Evolutionary conservation across 2,113 vertebrate genomes (phyloP).

Genomic region (Ginglymostoma cirratum): DNA sequence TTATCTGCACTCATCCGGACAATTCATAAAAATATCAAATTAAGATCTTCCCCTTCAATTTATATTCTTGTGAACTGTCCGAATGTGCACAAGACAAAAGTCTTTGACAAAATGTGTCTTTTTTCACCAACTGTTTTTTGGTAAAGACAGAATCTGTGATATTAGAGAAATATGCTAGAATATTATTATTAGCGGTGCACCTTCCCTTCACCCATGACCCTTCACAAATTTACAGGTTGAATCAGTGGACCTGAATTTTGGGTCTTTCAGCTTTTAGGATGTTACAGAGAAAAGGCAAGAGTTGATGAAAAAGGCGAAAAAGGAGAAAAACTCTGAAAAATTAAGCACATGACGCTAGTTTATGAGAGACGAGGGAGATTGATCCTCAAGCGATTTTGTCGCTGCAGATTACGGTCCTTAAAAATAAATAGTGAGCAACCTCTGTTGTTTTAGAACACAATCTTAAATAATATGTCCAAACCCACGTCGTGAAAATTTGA

Average conservation of each 20-base stretch:
- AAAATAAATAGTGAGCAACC: background rate
- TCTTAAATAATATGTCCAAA: background rate
- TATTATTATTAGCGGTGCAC: background rate
- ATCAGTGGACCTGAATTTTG: background rate
- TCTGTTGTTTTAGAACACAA: background rate
- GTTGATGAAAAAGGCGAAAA: background rate
- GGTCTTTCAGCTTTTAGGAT: background rate
- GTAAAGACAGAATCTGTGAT: background rate
- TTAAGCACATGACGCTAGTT: background rate
- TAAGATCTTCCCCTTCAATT: too few species aligned
- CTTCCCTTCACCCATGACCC: background rate
- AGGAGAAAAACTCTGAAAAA: background rate
- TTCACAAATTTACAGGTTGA: background rate
- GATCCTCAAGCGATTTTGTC: background rate
- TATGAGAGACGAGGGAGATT: background rate
- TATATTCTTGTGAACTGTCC: too few species aligned
- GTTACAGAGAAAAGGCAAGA: background rate
- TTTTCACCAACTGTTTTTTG: background rate
- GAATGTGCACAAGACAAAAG: too few species aligned
- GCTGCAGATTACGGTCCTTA: background rate
- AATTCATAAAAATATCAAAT: too few species aligned
- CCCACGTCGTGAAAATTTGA: background rate
- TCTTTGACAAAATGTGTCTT: background rate
- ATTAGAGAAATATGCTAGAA: background rate
- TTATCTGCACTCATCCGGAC: too few species aligned